Base-by-base conservation (phyloP, 2,888 invertebrate genomes). In the Meta bourneti region DNA sequence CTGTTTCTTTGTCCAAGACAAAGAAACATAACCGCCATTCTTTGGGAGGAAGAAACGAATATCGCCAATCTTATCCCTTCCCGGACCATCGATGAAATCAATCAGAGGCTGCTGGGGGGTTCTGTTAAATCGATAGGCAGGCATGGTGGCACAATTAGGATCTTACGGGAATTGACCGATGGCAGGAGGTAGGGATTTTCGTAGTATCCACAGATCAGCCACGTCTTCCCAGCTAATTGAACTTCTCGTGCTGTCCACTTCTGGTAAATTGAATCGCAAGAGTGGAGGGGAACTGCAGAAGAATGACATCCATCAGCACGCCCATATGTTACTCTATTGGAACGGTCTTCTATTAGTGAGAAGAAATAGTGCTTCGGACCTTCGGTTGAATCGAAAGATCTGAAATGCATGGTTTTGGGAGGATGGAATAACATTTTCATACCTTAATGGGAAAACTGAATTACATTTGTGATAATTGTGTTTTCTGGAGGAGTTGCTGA, bases 81-180 rank as follows among this genome's bases (percentile, higher is more conserved):
- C 16, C 52, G 19, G 16, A 5, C 5, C 49, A 77, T 52, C 77
- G 51, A n/a, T 77, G 51, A 11, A 77, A 77, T 77, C 77, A 77
- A 77, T 77, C 51, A 77, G n/a, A n/a, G 49, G 16, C 77, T 7
- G n/a, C 1, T 51, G 51, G 51, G 51, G 49, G 13, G 49, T 75
- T 19, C n/a, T 34, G 34, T 34, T 34, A 34, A 19, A 49, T 77
- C 49, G 77, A 77, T 77, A 7, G 16, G 4, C 7, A 34, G 69
- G 69, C 11, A 16, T 7, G 51, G n/a, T 51, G 8, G 49, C n/a
- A 49, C 49, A 77, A 77, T 77, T 77, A 77, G 77, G 49, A 51
- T n/a, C 49, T 77, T 34, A 75, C n/a, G n/a, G 16, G n/a, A 49
- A 77, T 16, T 8, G 77, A 75, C 49, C n/a, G 75, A 75, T 75